Evolutionary conservation across 2,797 vertebrate species (phyloP), one percentile per base, ranked within the genome.

Genomic region (Catostomus latipinnis): DNA sequence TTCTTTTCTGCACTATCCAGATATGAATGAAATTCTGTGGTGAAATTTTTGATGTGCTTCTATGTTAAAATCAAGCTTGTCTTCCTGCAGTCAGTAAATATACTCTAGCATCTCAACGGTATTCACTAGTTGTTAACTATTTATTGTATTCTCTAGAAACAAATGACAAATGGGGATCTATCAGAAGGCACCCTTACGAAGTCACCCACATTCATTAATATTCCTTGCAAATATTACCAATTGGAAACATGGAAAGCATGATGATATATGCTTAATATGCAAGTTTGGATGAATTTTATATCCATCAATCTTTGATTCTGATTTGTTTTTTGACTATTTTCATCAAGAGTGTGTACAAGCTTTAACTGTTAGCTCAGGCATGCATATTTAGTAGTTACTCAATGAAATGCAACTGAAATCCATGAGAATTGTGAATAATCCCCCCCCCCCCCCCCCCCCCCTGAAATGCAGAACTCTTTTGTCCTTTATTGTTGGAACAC

Each of bases 61-160:
- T 93, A 96, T 97, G 95, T 93, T 95, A 94, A 94, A 95, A 96
- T 91, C 91, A 88, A 96, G 95, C 93, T 96, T 95, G 95, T 97
- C 96, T 98, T 98, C 95, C 96, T 96, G 93, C 94, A 90, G 93
- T 95, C 93, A 93, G 92, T 92, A 91, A 93, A 93, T 95, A 93
- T 94, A 94, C 91, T 93, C 92, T 93, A 95, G 93, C 94, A 95
- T 94, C 92, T 91, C 92, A 91, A 92, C 91, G 91, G 92, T 94
- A 93, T 91, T 93, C 91, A 88, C 81, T 93, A 94, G 89, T 92
- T 91, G 93, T 95, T 78, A 91, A 93, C 89, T 93, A 93, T 93
- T 93, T 93, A 94, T 94, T 92, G 89, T 93, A 93, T 18, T 18
- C 93, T 96, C 95, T 95, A 93, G 92, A 87, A 85, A 85, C 89